Evolutionary conservation across 2,888 invertebrate species (phyloP), one percentile per base, ranked within the genome.

Genomic region (Cephus nigrinus): DNA sequence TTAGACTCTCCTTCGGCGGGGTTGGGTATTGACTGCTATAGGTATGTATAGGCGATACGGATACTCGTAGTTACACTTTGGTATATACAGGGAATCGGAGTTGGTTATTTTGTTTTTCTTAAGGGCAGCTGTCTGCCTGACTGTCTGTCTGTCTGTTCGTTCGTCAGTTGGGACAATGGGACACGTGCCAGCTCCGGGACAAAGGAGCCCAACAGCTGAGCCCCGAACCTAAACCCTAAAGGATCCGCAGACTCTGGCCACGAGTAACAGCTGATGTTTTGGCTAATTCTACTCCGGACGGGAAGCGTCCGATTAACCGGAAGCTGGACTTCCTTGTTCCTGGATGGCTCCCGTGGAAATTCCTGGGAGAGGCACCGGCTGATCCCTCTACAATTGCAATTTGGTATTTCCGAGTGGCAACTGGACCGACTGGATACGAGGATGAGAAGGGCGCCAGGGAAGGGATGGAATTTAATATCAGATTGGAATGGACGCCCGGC

Each of bases 141-240:
- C 80, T 81, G 15, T 36, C 36, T 32, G 82, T 83, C 81, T 79
- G 80, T 76, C 80, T 80, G 15, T 71, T 33, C 71, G 84, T 82
- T 81, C 79, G 80, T 82, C 82, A 80, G 82, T 80, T 68, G 79
- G 76, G 75, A 86, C 85, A 86, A 86, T 84, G 80, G 84, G 82
- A 81, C 86, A 86, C 85, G 85, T 84, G 85, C 80, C 80, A 23
- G 11, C 23, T 30, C 35, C 12, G 69, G 69, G 35, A 69, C 68
- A 75, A 76, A 40, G 75, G 55, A 72, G 36, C 33, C 74, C 30
- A 34, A 68, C 69, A 15, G 76, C 75, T 80, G 31, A 68, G n/a
- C 71, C 31, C 36, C 36, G 79, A 75, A 76, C 74, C 79, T 78
- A 55, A 55, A 23, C 23, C 55, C 55, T 23, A 1, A 23, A 55